Evolutionary conservation across 2,797 vertebrate genomes (phyloP).

Genomic region (Vultur gryphus): DNA sequence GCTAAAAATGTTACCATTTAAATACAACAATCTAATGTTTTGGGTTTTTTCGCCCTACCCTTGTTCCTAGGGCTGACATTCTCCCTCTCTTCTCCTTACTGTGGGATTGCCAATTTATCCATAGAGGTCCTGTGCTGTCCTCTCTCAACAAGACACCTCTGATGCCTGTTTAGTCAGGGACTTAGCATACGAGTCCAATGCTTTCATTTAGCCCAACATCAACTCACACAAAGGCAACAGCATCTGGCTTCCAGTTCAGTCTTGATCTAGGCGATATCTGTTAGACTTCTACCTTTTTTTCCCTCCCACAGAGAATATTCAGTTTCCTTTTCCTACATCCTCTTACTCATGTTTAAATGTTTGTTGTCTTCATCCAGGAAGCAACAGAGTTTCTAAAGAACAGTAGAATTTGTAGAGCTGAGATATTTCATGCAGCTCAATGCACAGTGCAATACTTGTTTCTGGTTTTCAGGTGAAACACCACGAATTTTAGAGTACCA

Average conservation of each 20-base stretch:
- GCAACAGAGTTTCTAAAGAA: background rate
- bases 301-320: background rate
- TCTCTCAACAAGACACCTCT: background rate
- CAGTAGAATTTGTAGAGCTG: background rate
- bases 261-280: background rate
- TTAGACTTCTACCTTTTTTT: background rate
- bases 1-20: background rate
- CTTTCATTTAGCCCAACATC: background rate
- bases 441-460: background rate
- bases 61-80: background rate
- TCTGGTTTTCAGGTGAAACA: background rate
- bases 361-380: background rate
- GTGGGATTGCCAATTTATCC: background rate
- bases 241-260: background rate
- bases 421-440: background rate
- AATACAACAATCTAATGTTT: background rate
- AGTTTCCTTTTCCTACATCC: background rate
- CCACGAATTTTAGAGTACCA: background rate
- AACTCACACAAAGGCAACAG: background rate
- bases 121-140: background rate
- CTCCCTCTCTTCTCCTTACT: background rate
- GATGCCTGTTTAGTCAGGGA: background rate
- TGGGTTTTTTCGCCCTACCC: rapidly evolving
- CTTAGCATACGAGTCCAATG: background rate
- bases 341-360: background rate